A percentile compares a stretch with the other conserved stretches of the same genome.
phyloP scores from a whole-genome alignment of 2,888 invertebrate species.

The Sinhomidia bicolor region DNA sequence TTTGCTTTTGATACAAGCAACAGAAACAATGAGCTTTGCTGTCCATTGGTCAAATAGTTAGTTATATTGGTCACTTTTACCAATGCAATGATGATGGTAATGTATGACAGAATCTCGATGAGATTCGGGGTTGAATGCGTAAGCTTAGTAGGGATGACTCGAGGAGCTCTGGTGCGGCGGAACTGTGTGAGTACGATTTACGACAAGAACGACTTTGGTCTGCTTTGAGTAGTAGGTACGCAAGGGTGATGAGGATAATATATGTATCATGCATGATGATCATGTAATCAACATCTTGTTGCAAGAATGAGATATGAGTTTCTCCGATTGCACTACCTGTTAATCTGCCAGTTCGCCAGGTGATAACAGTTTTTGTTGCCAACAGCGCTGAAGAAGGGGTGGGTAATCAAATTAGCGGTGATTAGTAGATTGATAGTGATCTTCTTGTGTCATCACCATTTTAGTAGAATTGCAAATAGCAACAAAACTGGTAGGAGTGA shows the following conservation, averaged over 20 bases:
- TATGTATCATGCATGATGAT: conserved; percentile 16
- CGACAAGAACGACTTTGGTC: conserved; percentile 14
- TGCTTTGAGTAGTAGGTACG: background rate
- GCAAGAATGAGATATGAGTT: conserved; percentile 53
- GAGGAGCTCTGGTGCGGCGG: background rate
- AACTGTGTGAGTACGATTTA: conserved; percentile 24
- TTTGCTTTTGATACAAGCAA: background rate
- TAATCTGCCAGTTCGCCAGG: background rate
- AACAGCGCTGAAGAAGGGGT: conserved; percentile 35
- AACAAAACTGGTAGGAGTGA: background rate
- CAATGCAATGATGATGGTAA: background rate
- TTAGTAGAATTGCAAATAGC: conserved; percentile 5
- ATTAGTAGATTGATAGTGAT: conserved; percentile 47
- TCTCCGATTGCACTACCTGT: conserved; percentile 41
- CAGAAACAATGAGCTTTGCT: background rate
- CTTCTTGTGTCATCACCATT: background rate
- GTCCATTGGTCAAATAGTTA: too few relatives aligned
- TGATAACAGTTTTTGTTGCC: conserved; percentile 15
- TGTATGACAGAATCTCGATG: conserved; percentile 13
- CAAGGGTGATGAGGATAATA: conserved; percentile 4
- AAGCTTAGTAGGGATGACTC: conserved; percentile 42
- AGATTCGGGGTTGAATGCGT: conserved; percentile 29
- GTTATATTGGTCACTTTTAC: conserved; percentile 47
- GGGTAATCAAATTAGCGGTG: conserved; percentile 33
- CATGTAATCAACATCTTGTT: conserved; percentile 48